Evolutionary conservation across 2,113 vertebrate genomes (phyloP).

Genomic region (Syrrhaptes paradoxus): DNA sequence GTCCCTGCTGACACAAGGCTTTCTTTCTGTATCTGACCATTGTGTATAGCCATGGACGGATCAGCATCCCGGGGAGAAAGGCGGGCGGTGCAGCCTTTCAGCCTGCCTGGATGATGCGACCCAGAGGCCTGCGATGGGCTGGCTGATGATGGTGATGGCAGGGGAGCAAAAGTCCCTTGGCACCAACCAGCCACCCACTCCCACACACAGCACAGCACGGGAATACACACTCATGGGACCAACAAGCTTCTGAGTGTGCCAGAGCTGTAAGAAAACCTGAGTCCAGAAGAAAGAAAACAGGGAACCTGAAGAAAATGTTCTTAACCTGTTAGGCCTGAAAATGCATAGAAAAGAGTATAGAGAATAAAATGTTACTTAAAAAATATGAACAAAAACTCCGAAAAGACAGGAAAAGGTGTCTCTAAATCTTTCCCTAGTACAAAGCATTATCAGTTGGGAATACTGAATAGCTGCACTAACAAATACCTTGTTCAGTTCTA

Average conservation of each 20-base stretch:
- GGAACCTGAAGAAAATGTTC: neutral
- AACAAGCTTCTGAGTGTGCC: neutral
- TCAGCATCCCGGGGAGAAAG: neutral
- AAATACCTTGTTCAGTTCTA: neutral
- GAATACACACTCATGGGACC: neutral
- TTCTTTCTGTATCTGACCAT: neutral
- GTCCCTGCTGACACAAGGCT: neutral
- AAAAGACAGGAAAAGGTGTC: neutral
- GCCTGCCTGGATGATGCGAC: neutral
- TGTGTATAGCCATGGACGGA: neutral
- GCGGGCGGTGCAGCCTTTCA: neutral
- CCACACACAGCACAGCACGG: neutral
- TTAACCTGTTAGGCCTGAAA: neutral
- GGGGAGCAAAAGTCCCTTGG: neutral
- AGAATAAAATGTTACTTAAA: neutral
- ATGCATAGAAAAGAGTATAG: neutral
- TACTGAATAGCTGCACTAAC: neutral
- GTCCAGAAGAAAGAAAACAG: neutral
- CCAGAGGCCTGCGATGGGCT: neutral
- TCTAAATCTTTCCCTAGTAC: neutral
- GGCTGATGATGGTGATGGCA: neutral
- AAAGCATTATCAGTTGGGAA: neutral
- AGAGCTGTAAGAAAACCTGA: neutral
- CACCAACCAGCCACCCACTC: neutral
- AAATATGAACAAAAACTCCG: neutral